Evolutionary conservation across 2,797 vertebrate genomes (phyloP), one percentile per base, ranked within the genome.

Genomic region (Amniataba percoides): DNA sequence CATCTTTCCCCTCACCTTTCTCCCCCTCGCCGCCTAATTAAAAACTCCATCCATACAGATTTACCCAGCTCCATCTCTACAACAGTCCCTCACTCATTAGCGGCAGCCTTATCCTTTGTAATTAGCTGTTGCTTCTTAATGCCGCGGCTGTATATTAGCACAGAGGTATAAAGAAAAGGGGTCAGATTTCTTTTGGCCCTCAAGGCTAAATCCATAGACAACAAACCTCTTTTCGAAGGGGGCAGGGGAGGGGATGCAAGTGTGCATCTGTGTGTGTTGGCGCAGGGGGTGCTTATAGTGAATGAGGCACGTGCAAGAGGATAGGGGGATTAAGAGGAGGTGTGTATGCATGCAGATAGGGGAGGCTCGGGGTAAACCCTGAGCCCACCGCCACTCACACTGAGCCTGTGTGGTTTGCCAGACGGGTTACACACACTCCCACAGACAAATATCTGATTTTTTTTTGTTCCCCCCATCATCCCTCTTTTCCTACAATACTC

Each of bases 121-220:
- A 93, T 94, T 89, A 92, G 82, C 75, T 71, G 68, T 65, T 67
- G 77, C 76, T 58, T 67, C 81, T 86, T 77, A 78, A 82, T 80
- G 71, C 75, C n/a, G 61, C 77, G 65, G 78, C 42, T 63, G 69
- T 64, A 74, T 77, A 25, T 74, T 62, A 63, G 75, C 71, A 55
- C 68, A 27, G 65, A 71, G 74, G 34, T 74, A 86, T 83, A 55
- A 83, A 76, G 73, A 79, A 78, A 80, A 71, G 67, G 67, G 79
- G 74, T 85, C 59, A 73, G 71, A 78, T 84, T 88, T 86, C 34
- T 13, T 85, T 84, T 71, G 68, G 80, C 60, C 74, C 84, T 78
- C 48, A 74, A 90, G 86, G 82, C 84, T 88, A 87, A 93, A 89
- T 88, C 88, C 77, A 83, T 78, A 85, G 77, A 87, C 70, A 74